Base-by-base conservation (phyloP, 2,888 invertebrate genomes). In the Pasiphila rectangulata region DNA sequence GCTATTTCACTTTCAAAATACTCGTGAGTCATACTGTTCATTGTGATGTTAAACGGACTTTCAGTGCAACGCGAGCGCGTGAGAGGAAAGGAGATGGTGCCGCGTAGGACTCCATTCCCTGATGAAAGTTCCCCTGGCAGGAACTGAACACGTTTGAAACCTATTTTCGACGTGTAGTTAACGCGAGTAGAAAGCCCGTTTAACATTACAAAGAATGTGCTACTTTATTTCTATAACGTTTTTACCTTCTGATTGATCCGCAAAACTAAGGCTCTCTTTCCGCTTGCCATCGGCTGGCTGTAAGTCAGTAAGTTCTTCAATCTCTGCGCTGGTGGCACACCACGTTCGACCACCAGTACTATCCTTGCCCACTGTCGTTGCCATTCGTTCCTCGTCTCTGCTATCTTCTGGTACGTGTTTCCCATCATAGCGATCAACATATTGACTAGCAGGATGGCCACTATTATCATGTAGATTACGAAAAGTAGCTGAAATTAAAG, bases 381-480 rank as follows among this genome's bases (percentile, higher is more conserved):
- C 98, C 98, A 99, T 80, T 99, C 98, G 76, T 98, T 98, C 59
- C 96, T 92, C 0, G 98, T 98, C 83, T 98, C 97, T 0, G 97
- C 97, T 62, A 99, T 98, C 86, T 98, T 96, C 79, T 98, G 97
- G 76, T 99, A 99, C 2, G 99, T 99, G 80, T 98, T 98, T 0
- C 98, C 99, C 99, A 99, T 99, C 98, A 99, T 99, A 55, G 98
- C 98, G 69, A 99, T 99, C 81, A 99, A 90, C 97, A 99, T 97
- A 90, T 99, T 99, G 38, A 99, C 96, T 46, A 99, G 89, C 20
- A 99, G 88, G 49, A 99, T 94, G 0, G 97, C 97, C 12, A 98
- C 99, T 74, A 98, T 95, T 45, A 95, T 96, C 97, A 99, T 99
- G 84, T 97, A 99, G 21, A 98, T 90, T n/a, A 98, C 95, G 83